Evolutionary conservation across 2,888 invertebrate genomes (phyloP), one percentile per base, ranked within the genome.

Genomic region (Alloplasta piceator): DNA sequence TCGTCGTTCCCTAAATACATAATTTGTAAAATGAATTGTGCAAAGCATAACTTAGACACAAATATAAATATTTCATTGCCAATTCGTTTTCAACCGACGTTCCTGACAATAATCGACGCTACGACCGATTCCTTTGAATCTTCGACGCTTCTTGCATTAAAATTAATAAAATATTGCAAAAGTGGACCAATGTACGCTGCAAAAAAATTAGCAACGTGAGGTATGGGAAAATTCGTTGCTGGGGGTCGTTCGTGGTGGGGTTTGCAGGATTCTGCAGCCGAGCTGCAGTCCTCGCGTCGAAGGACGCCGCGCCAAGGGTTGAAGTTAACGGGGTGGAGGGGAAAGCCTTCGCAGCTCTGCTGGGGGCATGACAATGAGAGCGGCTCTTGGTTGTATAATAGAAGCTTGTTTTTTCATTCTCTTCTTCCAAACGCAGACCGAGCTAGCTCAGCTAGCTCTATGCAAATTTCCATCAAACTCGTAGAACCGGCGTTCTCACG

Each of bases 361-460:
- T 89, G 91, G 91, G 91, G 91, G 91, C 88, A 70, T 85, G 85
- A 91, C 91, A 91, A 91, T 89, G 86, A 86, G 84, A 84, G 86
- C 83, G 82, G 83, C 83, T 87, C 83, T 79, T 84, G 79, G 84
- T 86, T 12, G 41, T 86, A 85, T 85, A 88, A 87, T 86, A 74
- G 82, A 68, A 82, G 81, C 85, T 26, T 72, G 75, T 78, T 82
- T 85, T 85, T 85, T 85, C 26, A 26, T 26, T 26, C 26, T 85
- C 14, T 83, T 82, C 82, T 84, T 77, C 83, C 86, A 83, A 87
- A 87, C 84, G 71, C 76, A 82, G 83, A 78, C 73, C 77, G 74
- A 86, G 83, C 87, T 86, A 70, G 78, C 78, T 79, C 16, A 84
- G 78, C 83, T 87, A 91, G 92, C 92, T 92, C 89, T 90, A 92